Base-by-base conservation (phyloP, 1,140 invertebrate genomes). In the Musca domestica region DNA sequence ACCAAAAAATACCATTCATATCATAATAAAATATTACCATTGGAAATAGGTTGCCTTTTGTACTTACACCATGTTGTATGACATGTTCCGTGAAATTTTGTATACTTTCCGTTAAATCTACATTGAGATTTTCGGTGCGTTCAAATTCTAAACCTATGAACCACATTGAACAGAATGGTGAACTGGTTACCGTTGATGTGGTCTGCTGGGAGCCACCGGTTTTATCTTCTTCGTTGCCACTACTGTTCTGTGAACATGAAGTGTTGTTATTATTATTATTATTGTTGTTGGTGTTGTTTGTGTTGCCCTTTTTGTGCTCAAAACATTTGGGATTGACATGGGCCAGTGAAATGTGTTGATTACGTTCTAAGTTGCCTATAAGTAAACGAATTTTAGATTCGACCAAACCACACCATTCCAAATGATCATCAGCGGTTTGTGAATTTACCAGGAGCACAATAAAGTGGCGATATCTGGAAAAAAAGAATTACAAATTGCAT, bases 381-480 rank as follows among this genome's bases (percentile, higher is more conserved):
- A 99, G 86, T 80, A 95, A 89, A 67, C 98, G 85, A 72, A 99
- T 92, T 87, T 97, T 98, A 58, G 96, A 98, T 82, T 99, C 97
- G 10, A 99, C 93, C 68, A 99, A 87, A 15, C 98, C 97, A 80
- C 91, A 95, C 95, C 95, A 98, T 84, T 97, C 95, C 67, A 98
- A 83, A 76, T 96, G 95, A 81, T 97, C 93, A 71, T 94, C 92
- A 17, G 90, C 83, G 22, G 87, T 86, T 17, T 87, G 85, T 27
- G 94, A 92, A 72, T 88, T 91, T 0, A 93, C 94, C 70, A 95
- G 85, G 67, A 98, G 83, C 58, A 97, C 92, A 67, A 98, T 95
- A 82, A 96, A 99, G 86, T 98, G 96, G 74, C 92, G 95, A 85
- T 99, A 99, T 84, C 96, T 94, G 1, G 86, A 27, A 67, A 84